Evolutionary conservation across 2,113 vertebrate genomes (phyloP).

Genomic region (Phalacrocorax brasilianus): DNA sequence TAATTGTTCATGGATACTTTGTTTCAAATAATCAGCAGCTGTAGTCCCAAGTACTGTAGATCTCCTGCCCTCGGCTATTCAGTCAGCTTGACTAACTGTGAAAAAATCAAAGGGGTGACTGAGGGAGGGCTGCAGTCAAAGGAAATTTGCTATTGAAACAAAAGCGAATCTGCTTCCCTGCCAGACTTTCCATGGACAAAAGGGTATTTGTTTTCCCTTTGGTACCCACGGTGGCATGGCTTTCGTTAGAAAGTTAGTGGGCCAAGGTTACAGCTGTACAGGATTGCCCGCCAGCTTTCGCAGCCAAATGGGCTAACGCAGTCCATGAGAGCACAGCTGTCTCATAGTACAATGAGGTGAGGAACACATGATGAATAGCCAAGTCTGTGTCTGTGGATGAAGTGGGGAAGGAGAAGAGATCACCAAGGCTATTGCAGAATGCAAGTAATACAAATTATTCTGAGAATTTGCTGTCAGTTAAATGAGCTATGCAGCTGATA

Average conservation of each 20-base stretch:
- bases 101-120: neutral
- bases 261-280: conserved; percentile 46
- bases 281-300: conserved; percentile 32
- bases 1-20: neutral
- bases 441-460: conserved; percentile 1
- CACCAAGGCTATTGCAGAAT: neutral
- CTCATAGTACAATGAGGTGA: neutral
- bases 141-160: conserved; percentile 41
- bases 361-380: neutral
- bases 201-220: conserved; percentile 42
- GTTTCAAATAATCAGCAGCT: neutral
- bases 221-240: conserved; percentile 17
- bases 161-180: conserved; percentile 6
- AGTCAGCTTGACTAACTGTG: neutral
- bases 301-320: conserved; percentile 16
- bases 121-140: neutral
- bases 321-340: conserved; percentile 28
- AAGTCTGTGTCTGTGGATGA: neutral
- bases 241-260: conserved; percentile 5
- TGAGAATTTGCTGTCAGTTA: neutral
- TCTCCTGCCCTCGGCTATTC: neutral
- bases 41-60: neutral
- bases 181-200: conserved; percentile 22
- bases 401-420: neutral
- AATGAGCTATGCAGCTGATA: neutral